A percentile compares a stretch with the other conserved stretches of the same genome.
Evolutionary conservation across 1,140 invertebrate genomes (phyloP).

Genomic region (Zaprionus taronus): DNA sequence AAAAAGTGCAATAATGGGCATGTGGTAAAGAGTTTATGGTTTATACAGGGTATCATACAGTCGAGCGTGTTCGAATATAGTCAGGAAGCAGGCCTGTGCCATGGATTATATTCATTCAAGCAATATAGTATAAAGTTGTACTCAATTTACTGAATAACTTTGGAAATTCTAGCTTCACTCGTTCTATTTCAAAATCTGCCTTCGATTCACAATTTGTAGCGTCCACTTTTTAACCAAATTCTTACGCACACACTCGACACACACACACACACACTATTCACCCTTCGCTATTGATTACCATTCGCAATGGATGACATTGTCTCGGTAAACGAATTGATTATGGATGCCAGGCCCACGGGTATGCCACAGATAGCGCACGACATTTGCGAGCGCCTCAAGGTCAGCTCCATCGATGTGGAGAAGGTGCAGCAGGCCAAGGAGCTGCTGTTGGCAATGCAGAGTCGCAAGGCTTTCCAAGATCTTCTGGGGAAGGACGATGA

Average conservation of each 20-base stretch:
- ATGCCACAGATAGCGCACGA: slow-evolving; percentile 17
- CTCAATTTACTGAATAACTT: neutral
- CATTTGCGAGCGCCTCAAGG: slow-evolving; percentile 52
- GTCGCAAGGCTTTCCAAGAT: slow-evolving; percentile 37
- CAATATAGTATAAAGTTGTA: neutral
- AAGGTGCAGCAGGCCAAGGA: slow-evolving; percentile 58
- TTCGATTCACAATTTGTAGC: neutral
- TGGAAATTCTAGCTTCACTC: neutral
- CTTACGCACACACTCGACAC: neutral
- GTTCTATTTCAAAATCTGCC: neutral
- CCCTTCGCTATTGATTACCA: neutral
- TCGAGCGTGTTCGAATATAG: no score
- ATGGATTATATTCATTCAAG: neutral
- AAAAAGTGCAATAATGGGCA: no score
- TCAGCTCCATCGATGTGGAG: slow-evolving; percentile 58
- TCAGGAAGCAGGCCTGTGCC: neutral
- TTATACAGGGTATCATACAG: no score
- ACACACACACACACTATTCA: neutral
- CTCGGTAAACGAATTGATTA: neutral
- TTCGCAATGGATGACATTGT: neutral
- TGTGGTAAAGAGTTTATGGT: no score
- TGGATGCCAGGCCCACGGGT: neutral
- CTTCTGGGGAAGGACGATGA: slow-evolving; percentile 59
- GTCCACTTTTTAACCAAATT: neutral
- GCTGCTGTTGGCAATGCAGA: slow-evolving; percentile 44